Evolutionary conservation across 2,113 vertebrate species (phyloP), one percentile per base, ranked within the genome.

Genomic region (Ceratotherium simum): DNA sequence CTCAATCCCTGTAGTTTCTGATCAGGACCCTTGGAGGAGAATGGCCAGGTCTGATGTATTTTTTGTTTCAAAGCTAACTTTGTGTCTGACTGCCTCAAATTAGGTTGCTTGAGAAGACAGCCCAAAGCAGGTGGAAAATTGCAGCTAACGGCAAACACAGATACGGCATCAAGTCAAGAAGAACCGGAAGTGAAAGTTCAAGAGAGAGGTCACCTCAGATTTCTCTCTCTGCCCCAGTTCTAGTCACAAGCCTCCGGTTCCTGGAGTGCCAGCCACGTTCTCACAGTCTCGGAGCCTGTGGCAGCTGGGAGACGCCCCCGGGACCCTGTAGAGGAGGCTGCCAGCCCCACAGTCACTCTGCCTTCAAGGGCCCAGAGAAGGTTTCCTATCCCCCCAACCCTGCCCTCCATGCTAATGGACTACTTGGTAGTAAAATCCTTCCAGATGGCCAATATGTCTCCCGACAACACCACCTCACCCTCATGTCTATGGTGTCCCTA

Each of bases 401-500:
- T 31, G n/a, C 5, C n/a, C 69, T 51, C 51, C 3, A 10, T 18
- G 6, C 42, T n/a, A 14, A n/a, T 1, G 1, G 56, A 36, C 80
- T 23, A 20, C 0, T 3, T 3, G n/a, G 56, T 31, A 29, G 48
- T 6, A 10, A 36, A 62, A 3, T 25, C 78, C 31, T 96, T 72
- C 67, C 58, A 48, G 67, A 21, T 9, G 23, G 60, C 48, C 31
- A 25, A 3, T 1, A 2, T 23, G 18, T 39, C 58, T 51, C 76
- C 56, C 17, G 0, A 73, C 46, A 65, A 31, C 31, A 14, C 39
- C 2, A 8, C 36, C 31, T 31, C 25, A 0, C 18, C 33, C 27
- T 56, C 12, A 17, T 5, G 0, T 25, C 83, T 48, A 18, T 3
- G 0, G 4, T 2, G 12, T 23, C 12, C 82, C n/a, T 2, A 14